Evolutionary conservation across 2,113 vertebrate genomes (phyloP), one percentile per base, ranked within the genome.

Genomic region (Oxyura jamaicensis): DNA sequence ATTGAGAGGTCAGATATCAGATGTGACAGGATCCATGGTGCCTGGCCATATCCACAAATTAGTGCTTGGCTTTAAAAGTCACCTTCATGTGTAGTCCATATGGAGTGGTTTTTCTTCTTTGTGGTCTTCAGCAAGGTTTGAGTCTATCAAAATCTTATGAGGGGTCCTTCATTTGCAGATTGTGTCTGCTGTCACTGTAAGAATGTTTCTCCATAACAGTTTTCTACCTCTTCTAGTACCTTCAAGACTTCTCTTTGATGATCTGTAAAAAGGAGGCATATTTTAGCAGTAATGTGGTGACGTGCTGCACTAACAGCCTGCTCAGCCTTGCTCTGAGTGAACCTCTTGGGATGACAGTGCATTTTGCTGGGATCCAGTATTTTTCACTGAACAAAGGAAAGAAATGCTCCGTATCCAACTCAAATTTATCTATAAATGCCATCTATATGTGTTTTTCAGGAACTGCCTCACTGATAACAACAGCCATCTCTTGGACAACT

Each of bases 31-130:
- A 93, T 91, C 41, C 53, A 46, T 52, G 29, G 29, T 62, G 39
- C 58, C 76, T 90, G 67, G 36, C 78, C 74, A 71, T 53, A 50
- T 28, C 19, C 59, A 73, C 66, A 89, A 89, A 58, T 26, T 74
- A 71, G 6, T 55, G 19, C 28, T 58, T 82, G 75, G 17, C 59
- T 94, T 89, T 91, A 83, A n/a, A 77, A 55, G 71, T 14, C 17
- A 26, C n/a, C 39, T 85, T 87, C 26, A 21, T 59, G 85, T 29
- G 9, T 50, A 67, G 41, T 0, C 0, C 1, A 2, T 65, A 72
- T 7, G 26, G 16, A 4, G 1, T 1, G 0, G 33, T 83, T 15
- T 53, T 50, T 36, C 68, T 88, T 88, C 46, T 86, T 86, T 48
- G 11, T 62, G 16, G 11, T 48, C 44, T 80, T 83, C 59, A 48